A percentile compares a stretch with the other conserved stretches of the same genome.
Conservation (phyloP, 2,113 vertebrate genomes). For the Mormyrus iriodes region DNA sequence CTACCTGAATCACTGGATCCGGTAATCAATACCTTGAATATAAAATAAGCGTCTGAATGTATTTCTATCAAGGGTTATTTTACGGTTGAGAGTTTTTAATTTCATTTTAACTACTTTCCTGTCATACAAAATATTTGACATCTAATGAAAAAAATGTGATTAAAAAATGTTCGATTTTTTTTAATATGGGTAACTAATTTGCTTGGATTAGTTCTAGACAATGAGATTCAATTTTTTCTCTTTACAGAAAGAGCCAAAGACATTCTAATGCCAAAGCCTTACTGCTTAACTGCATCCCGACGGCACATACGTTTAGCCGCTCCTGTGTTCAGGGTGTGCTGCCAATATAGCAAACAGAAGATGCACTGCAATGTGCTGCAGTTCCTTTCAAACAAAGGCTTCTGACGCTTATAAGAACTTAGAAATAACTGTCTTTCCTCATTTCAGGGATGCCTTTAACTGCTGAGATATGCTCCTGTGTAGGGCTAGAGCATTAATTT, state of each 20-base stretch:
- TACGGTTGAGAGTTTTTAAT: constrained; percentile 1
- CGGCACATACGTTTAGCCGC: neutral
- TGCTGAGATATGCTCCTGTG: neutral
- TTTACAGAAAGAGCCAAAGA: neutral
- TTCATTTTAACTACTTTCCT: constrained; percentile 31
- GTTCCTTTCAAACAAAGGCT: neutral
- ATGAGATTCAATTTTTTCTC: neutral
- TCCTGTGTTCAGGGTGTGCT: neutral
- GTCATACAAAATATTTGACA: constrained; percentile 12
- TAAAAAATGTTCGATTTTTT: neutral
- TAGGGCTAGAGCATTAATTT: neutral
- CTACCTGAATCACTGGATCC: constrained; percentile 44
- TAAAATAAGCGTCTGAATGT: constrained; percentile 19
- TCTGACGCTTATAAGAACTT: neutral
- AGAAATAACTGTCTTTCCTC: neutral
- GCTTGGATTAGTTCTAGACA: neutral
- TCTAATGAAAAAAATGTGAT: neutral
- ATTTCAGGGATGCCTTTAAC: neutral
- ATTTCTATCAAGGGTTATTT: constrained; percentile 6
- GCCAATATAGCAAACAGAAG: neutral
- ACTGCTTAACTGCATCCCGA: neutral
- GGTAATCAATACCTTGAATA: constrained; percentile 38
- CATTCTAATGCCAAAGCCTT: neutral
- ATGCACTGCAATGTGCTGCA: neutral
- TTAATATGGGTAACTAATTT: constrained; percentile 2